Base-by-base conservation (phyloP, 2,888 invertebrate genomes). In the Apamea anceps region DNA sequence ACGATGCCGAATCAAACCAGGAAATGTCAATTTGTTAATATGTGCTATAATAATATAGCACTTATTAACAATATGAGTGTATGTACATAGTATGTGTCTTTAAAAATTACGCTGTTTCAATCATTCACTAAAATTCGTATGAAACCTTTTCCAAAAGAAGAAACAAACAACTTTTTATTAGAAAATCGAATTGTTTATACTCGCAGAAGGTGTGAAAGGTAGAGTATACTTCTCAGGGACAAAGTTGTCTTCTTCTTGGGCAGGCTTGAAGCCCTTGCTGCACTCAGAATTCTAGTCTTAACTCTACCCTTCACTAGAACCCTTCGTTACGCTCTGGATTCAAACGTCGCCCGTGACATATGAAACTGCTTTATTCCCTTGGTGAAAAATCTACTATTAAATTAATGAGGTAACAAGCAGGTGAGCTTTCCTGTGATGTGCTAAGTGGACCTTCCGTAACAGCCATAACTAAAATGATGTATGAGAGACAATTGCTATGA, bases 401-500 rank as follows among this genome's bases (percentile, higher is more conserved):
- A 70, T 13, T 68, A 68, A 28, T 6, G 42, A 45, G 3, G 12
- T 62, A 62, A 60, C 13, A 15, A 62, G 13, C 6, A 62, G 1
- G 60, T 13, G 6, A 68, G 28, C 15, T 71, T 71, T 51, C 28
- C 25, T 25, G 4, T 6, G n/a, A 37, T 63, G 10, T 77, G 10
- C n/a, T 15, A 28, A 70, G 48, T 25, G 51, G 13, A 32, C 25
- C 25, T 32, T 51, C 25, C 6, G 32, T 71, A 42, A 72, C 37
- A 63, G 42, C 28, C 42, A 62, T 37, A 51, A 63, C 32, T 15
- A 32, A 32, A 68, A 1, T 71, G 12, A 80, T 65, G 28, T 15
- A 21, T 54, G 62, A 63, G 32, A 48, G 42, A 54, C 25, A 80
- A 57, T 65, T 81, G 57, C 81, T 57, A 25, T 72, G 42, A 57